phyloP scores from a whole-genome alignment of 2,888 invertebrate species.

The Latrodectus hesperus region DNA sequence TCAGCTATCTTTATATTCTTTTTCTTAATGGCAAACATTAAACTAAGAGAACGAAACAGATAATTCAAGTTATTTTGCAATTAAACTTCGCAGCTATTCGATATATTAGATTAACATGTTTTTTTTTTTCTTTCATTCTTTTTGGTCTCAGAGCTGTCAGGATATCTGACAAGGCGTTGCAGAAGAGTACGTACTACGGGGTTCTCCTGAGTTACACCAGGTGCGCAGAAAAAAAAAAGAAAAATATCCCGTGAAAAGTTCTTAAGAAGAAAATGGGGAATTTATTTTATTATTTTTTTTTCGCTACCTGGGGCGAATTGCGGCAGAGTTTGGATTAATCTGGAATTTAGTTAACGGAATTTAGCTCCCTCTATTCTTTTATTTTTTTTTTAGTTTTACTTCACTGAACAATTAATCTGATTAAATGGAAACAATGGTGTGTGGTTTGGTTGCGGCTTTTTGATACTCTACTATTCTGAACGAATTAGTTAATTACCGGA shows the following conservation, averaged over 20 bases:
- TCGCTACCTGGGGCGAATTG: neutral
- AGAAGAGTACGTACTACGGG: neutral
- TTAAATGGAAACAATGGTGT: neutral
- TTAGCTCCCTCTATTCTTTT: neutral
- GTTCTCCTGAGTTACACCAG: neutral
- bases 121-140: neutral
- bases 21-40: neutral
- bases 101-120: constrained; percentile 29
- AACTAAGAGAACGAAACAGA: constrained; percentile 12
- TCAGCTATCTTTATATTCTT: neutral
- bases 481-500: neutral
- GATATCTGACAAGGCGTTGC: neutral
- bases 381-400: neutral
- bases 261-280: neutral
- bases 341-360: neutral
- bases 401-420: neutral
- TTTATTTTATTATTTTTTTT: neutral
- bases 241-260: neutral
- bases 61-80: constrained; percentile 18
- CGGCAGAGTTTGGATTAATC: neutral
- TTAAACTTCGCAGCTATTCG: constrained; percentile 21
- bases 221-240: neutral
- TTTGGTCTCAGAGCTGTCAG: constrained; percentile 1
- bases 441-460: neutral
- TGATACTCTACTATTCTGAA: neutral